phyloP scores from a whole-genome alignment of 2,888 invertebrate species.

The Drosophila limbata region DNA sequence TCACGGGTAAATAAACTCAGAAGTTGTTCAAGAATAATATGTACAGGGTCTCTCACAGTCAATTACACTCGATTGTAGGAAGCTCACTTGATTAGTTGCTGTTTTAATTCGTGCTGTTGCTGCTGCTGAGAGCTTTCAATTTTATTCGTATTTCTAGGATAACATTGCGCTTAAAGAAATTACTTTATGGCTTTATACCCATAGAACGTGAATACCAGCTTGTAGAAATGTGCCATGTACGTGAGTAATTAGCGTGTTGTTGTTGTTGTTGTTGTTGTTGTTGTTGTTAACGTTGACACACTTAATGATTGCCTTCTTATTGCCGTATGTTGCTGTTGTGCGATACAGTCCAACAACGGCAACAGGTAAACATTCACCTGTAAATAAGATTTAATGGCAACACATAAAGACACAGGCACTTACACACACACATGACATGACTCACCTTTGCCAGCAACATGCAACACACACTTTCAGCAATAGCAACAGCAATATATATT shows the following conservation, averaged over 20 bases:
- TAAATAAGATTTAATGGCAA: constrained; percentile 10
- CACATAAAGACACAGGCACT: not conserved
- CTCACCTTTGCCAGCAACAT: too few relatives aligned
- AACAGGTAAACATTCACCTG: constrained; percentile 33
- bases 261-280: too few relatives aligned
- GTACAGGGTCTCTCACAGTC: not conserved
- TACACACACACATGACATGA: constrained; percentile 15
- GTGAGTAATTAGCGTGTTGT: constrained; percentile 67
- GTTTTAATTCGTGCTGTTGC: constrained; percentile 6
- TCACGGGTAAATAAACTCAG: too few relatives aligned
- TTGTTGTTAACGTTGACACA: constrained; percentile 29
- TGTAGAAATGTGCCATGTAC: constrained; percentile 81
- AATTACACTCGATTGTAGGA: not conserved
- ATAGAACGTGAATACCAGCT: constrained; percentile 82
- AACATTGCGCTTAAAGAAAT: constrained; percentile 81
- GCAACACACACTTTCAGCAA: constrained; percentile 17
- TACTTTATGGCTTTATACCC: constrained; percentile 82
- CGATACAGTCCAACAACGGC: constrained; percentile 13
- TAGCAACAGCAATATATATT: constrained; percentile 22
- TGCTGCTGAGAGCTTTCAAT: constrained; percentile 25
- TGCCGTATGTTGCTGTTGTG: constrained; percentile 39
- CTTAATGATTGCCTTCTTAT: not conserved
- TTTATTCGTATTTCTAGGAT: constrained; percentile 74
- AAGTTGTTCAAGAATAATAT: too few relatives aligned
- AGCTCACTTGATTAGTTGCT: not conserved